phyloP scores from a whole-genome alignment of 2,113 vertebrate genomes.

The Erythrocercus mccallii region DNA sequence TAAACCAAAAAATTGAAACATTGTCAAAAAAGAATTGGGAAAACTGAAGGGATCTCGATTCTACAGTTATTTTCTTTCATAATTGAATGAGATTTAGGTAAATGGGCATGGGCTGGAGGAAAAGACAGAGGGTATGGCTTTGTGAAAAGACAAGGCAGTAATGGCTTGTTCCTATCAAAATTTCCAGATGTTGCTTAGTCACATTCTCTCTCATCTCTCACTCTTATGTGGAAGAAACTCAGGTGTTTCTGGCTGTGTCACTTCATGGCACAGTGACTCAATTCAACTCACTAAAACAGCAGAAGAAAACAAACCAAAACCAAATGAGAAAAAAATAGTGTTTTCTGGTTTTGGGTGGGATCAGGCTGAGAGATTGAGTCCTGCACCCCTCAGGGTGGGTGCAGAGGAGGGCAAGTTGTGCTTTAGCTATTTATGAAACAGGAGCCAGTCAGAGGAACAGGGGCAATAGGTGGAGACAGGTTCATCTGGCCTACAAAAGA shows the following conservation, averaged over 20 bases:
- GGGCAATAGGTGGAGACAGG: neutral
- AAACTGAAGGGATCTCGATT: neutral
- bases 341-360: neutral
- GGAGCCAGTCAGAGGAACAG: neutral
- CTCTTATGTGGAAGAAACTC: neutral
- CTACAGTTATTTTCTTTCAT: neutral
- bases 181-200: neutral
- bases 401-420: neutral
- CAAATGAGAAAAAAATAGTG: rapidly evolving
- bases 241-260: neutral
- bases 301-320: neutral
- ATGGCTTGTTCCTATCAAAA: neutral
- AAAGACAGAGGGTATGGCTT: neutral
- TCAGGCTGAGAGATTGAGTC: neutral
- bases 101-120: neutral
- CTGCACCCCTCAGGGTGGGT: no score
- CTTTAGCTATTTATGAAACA: neutral
- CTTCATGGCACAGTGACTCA: neutral
- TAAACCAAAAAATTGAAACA: neutral
- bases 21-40: neutral
- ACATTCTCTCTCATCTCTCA: neutral
- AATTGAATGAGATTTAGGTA: neutral
- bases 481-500: neutral
- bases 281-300: neutral
- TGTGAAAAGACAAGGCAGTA: neutral